phyloP scores from a whole-genome alignment of 2,888 invertebrate species.

The Noctua pronuba region DNA sequence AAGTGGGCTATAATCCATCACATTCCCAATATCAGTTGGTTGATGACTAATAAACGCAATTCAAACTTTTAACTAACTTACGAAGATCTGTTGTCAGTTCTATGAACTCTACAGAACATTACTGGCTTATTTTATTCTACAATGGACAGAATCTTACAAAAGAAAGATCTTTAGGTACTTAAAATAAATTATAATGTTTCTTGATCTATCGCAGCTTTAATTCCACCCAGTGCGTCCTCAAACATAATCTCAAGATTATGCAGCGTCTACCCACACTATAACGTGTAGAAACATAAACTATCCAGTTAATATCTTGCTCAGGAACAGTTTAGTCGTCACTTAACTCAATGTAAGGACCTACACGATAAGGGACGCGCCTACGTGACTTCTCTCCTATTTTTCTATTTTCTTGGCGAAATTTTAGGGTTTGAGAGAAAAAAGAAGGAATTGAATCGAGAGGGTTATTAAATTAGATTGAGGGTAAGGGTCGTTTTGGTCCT shows the following conservation, averaged over 20 bases:
- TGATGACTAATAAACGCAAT: not conserved
- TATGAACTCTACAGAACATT: not conserved
- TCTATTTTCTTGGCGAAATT: conserved; percentile 34
- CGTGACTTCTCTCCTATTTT: conserved; percentile 49
- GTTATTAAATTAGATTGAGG: conserved; percentile 46
- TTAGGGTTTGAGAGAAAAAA: conserved; percentile 30
- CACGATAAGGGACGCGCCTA: conserved; percentile 24
- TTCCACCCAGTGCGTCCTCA: conserved; percentile 18
- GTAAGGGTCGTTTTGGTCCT: conserved; percentile 23
- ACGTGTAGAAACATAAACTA: conserved; percentile 45
- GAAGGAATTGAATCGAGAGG: conserved; percentile 39
- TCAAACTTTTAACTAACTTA: not conserved
- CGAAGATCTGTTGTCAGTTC: not conserved
- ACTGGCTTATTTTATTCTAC: not conserved
- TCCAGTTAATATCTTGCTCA: conserved; percentile 46
- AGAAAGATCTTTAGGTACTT: not conserved
- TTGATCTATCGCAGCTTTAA: not conserved
- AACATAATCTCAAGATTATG: conserved; percentile 21
- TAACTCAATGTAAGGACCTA: conserved; percentile 39
- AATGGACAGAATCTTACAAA: not conserved
- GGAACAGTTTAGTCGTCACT: conserved; percentile 47
- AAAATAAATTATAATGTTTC: not conserved
- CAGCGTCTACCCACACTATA: conserved; percentile 24
- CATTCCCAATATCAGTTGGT: not conserved
- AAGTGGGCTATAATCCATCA: not conserved